These are phyloP conservation scores for Theonella swinhoei DNA, from an alignment of 37 sponge, comb jelly and placozoan species.

Conservation along the genomic window DNA sequence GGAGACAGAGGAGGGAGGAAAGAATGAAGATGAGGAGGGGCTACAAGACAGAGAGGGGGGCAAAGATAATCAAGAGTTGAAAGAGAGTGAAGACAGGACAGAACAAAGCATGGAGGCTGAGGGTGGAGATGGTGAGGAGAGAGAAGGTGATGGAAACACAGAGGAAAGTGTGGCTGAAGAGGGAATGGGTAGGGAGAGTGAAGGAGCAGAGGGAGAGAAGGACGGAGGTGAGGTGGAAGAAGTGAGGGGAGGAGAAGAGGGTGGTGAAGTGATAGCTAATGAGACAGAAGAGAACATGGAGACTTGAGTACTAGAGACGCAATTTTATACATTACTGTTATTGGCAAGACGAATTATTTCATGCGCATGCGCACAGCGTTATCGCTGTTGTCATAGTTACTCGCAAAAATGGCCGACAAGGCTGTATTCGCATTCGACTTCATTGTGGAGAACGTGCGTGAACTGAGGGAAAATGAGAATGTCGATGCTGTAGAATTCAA, in stretches of 20 bases:
- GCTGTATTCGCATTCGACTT: too few species aligned
- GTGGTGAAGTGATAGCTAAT: neutral
- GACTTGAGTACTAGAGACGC: too few species aligned
- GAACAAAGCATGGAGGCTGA: constrained; percentile 8
- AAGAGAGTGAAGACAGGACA: neutral
- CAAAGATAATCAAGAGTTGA: neutral
- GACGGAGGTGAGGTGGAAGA: neutral
- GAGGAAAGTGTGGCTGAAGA: constrained; percentile 29
- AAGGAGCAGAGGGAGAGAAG: constrained; percentile 2
- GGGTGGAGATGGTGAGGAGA: neutral
- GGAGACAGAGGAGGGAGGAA: neutral
- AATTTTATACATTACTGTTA: too few species aligned
- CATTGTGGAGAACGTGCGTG: too few species aligned
- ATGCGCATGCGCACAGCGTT: too few species aligned
- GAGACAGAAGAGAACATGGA: neutral
- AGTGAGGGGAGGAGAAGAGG: neutral
- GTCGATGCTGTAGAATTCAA: neutral
- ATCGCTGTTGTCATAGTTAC: too few species aligned
- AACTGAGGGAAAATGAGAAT: too few species aligned
- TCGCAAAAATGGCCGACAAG: too few species aligned
- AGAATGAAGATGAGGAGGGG: constrained; percentile 14
- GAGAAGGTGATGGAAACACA: neutral
- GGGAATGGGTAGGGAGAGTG: neutral
- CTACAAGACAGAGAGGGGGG: constrained; percentile 3
- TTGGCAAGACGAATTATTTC: too few species aligned